These are phyloP conservation scores for Polypterus bichir DNA, from an alignment of 2,113 vertebrate genomes.

Conservation along the genomic window DNA sequence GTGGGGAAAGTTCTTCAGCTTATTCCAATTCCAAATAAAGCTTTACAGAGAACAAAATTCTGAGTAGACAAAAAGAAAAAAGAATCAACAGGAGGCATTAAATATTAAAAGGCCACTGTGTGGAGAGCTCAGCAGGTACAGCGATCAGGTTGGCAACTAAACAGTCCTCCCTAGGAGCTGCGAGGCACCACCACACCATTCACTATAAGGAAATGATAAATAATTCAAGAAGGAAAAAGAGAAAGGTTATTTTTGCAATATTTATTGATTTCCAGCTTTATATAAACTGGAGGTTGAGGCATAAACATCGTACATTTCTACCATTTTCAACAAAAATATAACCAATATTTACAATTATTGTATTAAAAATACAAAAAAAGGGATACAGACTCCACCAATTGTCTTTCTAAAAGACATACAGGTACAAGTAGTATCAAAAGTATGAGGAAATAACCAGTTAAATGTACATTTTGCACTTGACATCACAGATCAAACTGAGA, in stretches of 20 bases:
- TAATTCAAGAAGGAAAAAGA: neutral
- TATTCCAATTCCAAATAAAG: too few species aligned
- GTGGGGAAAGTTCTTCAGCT: too few species aligned
- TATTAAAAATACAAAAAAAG: slow-evolving; percentile 99
- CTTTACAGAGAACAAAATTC: too few species aligned
- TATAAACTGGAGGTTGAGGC: slow-evolving; percentile 98
- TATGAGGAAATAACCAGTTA: slow-evolving; percentile 95
- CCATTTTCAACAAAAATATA: slow-evolving; percentile 99
- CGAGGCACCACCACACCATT: too few species aligned
- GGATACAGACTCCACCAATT: slow-evolving; percentile 96
- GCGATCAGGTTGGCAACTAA: too few species aligned
- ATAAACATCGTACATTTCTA: slow-evolving; percentile 99
- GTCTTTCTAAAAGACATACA: slow-evolving; percentile 99
- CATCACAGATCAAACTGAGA: slow-evolving; percentile 87
- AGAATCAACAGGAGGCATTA: too few species aligned
- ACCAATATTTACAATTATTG: slow-evolving; percentile 99
- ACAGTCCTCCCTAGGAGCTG: too few species aligned
- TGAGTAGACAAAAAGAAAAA: too few species aligned
- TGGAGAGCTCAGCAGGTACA: too few species aligned
- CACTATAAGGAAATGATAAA: too few species aligned
- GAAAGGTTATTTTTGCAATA: slow-evolving; percentile 48
- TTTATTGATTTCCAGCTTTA: slow-evolving; percentile 98
- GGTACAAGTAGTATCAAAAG: slow-evolving; percentile 97
- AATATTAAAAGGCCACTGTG: too few species aligned
- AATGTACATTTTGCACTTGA: slow-evolving; percentile 96